A percentile compares a stretch with the other conserved stretches of the same genome.
phyloP scores from a whole-genome alignment of 2,797 vertebrate genomes.

The Catharus ustulatus region DNA sequence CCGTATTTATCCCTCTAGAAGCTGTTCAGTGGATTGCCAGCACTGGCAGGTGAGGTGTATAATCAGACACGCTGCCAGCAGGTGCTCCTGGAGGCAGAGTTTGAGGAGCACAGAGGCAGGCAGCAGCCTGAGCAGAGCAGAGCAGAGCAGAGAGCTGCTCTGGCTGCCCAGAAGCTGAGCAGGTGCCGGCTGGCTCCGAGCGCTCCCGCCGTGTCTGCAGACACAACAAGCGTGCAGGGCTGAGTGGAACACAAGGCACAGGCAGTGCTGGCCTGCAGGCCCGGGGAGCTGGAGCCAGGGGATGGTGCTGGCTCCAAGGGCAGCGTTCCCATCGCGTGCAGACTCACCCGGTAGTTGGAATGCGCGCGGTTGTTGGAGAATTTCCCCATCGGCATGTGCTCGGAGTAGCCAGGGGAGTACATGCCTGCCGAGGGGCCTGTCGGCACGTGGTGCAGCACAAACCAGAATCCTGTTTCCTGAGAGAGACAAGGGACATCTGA shows the following conservation, averaged over 20 bases:
- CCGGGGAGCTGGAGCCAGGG: not conserved
- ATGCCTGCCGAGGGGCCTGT: conserved; percentile 91
- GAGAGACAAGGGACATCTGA: not conserved
- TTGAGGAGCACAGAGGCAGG: conserved; percentile 2
- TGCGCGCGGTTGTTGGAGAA: conserved; percentile 95
- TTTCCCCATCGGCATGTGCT: conserved; percentile 90
- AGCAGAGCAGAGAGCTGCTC: not conserved
- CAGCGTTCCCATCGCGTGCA: not conserved
- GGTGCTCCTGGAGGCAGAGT: conserved; percentile 25
- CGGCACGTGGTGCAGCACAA: conserved; percentile 93
- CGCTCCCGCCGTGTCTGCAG: not conserved
- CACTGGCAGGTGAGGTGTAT: not conserved
- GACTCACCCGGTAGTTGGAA: conserved; percentile 94
- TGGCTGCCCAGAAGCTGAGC: not conserved
- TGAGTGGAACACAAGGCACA: not conserved
- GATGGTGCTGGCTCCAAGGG: not conserved
- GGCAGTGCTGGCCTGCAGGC: not conserved
- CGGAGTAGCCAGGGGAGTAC: conserved; percentile 90
- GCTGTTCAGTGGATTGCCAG: not conserved
- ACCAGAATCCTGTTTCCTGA: conserved; percentile 98
- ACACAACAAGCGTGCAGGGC: not conserved
- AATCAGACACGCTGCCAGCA: conserved; percentile 29
- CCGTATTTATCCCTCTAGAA: conserved; percentile 2
- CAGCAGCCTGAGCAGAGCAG: not conserved
- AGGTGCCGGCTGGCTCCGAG: not conserved